Conservation (phyloP, 2,888 invertebrate species). For the Cremastobaeus sp. region DNA sequence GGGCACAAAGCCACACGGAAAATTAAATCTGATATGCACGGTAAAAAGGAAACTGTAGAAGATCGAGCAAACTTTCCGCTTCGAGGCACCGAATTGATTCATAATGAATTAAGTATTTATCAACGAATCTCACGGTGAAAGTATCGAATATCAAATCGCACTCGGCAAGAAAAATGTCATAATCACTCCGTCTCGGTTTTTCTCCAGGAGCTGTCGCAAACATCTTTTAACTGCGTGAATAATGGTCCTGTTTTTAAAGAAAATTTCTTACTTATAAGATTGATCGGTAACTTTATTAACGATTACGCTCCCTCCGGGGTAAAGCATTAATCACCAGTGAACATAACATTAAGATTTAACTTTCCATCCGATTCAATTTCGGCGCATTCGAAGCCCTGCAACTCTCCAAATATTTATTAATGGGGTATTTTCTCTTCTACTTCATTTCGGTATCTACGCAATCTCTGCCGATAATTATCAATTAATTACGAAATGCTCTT, state of each 20-base stretch:
- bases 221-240: conserved; percentile 2
- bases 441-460: conserved; percentile 12
- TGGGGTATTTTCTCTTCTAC: conserved; percentile 13
- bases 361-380: conserved; percentile 26
- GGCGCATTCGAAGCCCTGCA: conserved; percentile 7
- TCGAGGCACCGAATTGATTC: no score
- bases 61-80: no score
- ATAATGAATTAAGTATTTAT: no score
- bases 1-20: background rate
- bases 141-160: no score
- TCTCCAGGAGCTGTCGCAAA: background rate
- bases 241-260: conserved; percentile 5
- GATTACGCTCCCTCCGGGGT: conserved; percentile 15
- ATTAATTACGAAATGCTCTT: conserved; percentile 19
- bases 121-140: no score
- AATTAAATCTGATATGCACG: conserved; percentile 8
- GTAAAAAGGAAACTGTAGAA: conserved; percentile 5
- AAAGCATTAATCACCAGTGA: no score
- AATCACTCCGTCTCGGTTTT: no score
- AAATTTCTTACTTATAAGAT: background rate
- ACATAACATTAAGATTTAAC: conserved; percentile 15
- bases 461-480: conserved; percentile 22
- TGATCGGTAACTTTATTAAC: conserved; percentile 24
- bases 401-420: conserved; percentile 12
- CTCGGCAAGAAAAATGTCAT: background rate